Base-by-base conservation (phyloP, 2,113 vertebrate species). In the Tupaia tana region DNA sequence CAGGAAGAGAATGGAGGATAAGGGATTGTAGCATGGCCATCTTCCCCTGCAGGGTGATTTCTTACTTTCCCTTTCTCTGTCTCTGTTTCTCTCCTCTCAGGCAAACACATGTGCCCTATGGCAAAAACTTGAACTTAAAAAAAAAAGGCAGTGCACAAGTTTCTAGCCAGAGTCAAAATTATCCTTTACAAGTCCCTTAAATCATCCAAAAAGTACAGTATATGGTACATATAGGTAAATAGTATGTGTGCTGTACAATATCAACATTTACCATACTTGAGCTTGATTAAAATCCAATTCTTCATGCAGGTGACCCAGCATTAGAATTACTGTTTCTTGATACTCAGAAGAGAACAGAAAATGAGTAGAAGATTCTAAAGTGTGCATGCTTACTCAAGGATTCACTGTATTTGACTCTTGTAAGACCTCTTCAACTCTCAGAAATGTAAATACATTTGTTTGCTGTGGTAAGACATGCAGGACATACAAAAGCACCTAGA, bases 91-190 rank as follows among this genome's bases (percentile, higher is more conserved):
- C 43, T 43, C 43, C 43, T 43, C 43, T 43, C 43, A 43, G 43
- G 3, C 43, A 43, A 43, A 43, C 43, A 43, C 43, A 43, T 43
- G 43, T 43, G 43, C 43, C 43, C 43, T 43, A 6, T 43, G 43
- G 43, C 43, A 43, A 43, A 43, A 43, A 43, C 43, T 43, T 43
- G 43, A 43, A 43, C 43, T 43, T 43, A 43, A 43, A 43, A 43
- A 43, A 43, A 52, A 84, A 64, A 27, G 29, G 15, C 58, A 52
- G 12, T 16, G 12, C 10, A 31, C 29, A 93, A 80, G 19, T 29
- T 92, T 96, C 85, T 34, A 90, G 54, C 67, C 78, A 84, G 58
- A 84, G 29, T 88, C 88, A 84, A 63, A 86, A 85, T 79, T 73
- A 78, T 14, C 61, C 69, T 85, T 43, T 16, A 74, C 19, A 56